Percentiles rank a stretch among this genome's conserved stretches.
Conservation (phyloP, 1,140 invertebrate species). For the Leptopilina boulardi region DNA sequence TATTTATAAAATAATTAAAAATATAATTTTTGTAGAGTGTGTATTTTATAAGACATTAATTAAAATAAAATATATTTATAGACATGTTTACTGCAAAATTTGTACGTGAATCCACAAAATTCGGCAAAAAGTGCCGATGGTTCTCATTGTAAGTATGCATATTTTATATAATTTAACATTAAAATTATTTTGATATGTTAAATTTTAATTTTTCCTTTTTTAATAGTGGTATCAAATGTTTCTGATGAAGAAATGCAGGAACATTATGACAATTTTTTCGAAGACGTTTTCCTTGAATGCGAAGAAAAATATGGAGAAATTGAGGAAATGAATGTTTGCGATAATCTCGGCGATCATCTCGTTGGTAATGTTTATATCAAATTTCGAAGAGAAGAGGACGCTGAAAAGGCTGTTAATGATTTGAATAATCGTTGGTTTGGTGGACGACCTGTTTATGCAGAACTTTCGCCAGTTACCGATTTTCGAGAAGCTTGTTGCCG, state of each 20-base stretch:
- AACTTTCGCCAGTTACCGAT: conserved; percentile 98
- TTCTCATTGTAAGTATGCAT: conserved; percentile 83
- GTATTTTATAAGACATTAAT: no score
- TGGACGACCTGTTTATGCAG: conserved; percentile 96
- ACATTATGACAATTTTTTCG: conserved; percentile 99
- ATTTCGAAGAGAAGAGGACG: conserved; percentile 99
- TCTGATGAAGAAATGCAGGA: conserved; percentile 99
- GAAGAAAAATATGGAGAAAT: conserved; percentile 99
- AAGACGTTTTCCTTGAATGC: conserved; percentile 98
- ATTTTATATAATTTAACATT: not conserved
- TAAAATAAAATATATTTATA: conserved; percentile 74
- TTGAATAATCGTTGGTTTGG: conserved; percentile 99
- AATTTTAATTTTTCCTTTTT: conserved; percentile 40
- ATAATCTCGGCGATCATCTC: conserved; percentile 98
- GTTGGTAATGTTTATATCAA: conserved; percentile 99
- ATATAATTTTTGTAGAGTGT: no score
- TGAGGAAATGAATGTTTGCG: conserved; percentile 99
- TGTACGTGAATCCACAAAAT: conserved; percentile 99
- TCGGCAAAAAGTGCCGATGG: conserved; percentile 97
- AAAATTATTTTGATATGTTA: not conserved
- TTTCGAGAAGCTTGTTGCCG: conserved; percentile 99
- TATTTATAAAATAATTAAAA: no score
- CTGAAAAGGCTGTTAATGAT: conserved; percentile 96
- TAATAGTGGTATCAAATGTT: conserved; percentile 89
- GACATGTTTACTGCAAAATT: conserved; percentile 97